These are phyloP conservation scores for Embiotoca jacksoni DNA, from an alignment of 2,113 vertebrate species.

Conservation along the genomic window DNA sequence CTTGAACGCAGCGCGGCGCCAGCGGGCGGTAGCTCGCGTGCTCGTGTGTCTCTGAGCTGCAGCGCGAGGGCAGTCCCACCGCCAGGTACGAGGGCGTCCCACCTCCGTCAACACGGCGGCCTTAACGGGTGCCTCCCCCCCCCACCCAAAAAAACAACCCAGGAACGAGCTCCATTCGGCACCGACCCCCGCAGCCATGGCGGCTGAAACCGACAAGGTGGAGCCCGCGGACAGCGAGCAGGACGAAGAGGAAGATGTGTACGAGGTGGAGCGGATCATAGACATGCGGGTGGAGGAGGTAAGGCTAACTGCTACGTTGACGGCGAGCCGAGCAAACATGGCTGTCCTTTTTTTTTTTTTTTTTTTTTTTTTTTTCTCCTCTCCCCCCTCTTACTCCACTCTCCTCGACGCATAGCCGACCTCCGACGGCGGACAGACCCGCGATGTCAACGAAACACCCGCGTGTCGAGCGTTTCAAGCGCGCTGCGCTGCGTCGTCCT, in stretches of 20 bases:
- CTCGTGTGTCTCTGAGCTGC: constrained; percentile 13
- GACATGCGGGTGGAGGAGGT: constrained; percentile 93
- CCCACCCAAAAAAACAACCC: too few species aligned
- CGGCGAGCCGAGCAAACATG: constrained; percentile 52
- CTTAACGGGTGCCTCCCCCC: not conserved
- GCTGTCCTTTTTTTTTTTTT: constrained; percentile 31
- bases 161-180: not conserved
- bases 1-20: constrained; percentile 35
- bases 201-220: constrained; percentile 63
- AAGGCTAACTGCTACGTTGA: constrained; percentile 54
- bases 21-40: constrained; percentile 47
- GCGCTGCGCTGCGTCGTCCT: not conserved
- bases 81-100: constrained; percentile 30
- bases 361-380: not conserved
- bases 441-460: not conserved
- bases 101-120: not conserved
- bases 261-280: constrained; percentile 96
- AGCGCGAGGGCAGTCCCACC: constrained; percentile 20
- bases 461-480: rapidly evolving
- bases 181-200: constrained; percentile 52
- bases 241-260: constrained; percentile 91
- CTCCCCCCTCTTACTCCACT: constrained; percentile 1
- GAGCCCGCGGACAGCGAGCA: constrained; percentile 86
- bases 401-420: constrained; percentile 31
- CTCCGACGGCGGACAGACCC: not conserved